phyloP scores from a whole-genome alignment of 2,113 vertebrate genomes.

The Apodemus sylvaticus region DNA sequence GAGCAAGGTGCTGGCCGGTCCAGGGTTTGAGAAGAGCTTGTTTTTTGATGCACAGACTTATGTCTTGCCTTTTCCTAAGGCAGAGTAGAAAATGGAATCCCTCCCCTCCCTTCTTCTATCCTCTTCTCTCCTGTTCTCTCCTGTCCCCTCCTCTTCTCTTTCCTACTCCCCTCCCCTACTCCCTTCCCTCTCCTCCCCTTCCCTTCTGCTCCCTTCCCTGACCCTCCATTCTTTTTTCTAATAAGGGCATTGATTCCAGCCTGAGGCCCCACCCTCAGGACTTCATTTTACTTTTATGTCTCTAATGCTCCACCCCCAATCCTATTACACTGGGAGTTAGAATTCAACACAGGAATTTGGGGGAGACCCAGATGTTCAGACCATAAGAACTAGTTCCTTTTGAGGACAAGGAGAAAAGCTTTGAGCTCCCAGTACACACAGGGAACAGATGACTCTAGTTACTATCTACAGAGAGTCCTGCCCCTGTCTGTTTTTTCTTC shows the following conservation, averaged over 20 bases:
- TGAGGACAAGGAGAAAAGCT: background rate
- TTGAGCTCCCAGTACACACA: background rate
- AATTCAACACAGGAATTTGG: background rate
- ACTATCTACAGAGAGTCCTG: background rate
- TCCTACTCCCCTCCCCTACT: rapidly evolving
- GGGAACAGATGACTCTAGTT: background rate
- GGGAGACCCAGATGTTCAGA: background rate
- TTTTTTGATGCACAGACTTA: background rate
- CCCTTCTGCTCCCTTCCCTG: rapidly evolving
- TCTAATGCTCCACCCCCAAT: background rate
- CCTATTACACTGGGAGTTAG: background rate
- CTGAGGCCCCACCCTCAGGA: background rate
- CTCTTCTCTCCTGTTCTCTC: no score
- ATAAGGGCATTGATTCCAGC: background rate
- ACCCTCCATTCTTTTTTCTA: background rate
- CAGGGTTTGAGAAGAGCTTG: rapidly evolving
- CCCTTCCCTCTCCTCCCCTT: no score
- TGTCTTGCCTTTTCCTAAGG: background rate
- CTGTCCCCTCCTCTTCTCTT: rapidly evolving
- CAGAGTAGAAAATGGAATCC: background rate
- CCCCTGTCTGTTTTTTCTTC: background rate
- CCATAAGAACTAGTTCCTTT: background rate
- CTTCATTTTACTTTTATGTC: background rate
- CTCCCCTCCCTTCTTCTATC: rapidly evolving
- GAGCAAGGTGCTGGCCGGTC: background rate